Conservation (phyloP, 2,113 vertebrate genomes). For the Pungitius pungitius region DNA sequence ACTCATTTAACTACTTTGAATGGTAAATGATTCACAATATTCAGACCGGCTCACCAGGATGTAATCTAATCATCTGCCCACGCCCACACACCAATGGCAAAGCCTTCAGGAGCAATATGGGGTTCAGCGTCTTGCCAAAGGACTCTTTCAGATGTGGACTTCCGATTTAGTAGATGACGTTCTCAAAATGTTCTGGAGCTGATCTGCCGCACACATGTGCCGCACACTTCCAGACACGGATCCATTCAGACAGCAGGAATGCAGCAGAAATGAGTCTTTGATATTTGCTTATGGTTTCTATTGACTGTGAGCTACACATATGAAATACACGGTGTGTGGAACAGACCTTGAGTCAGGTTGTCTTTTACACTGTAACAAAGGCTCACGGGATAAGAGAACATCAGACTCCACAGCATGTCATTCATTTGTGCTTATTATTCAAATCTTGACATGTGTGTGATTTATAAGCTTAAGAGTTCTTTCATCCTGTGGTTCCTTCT, state of each 20-base stretch:
- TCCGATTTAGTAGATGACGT: neutral
- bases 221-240: conserved; percentile 40
- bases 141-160: neutral
- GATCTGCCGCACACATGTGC: conserved; percentile 63
- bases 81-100: neutral
- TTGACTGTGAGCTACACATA: conserved; percentile 47
- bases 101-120: neutral
- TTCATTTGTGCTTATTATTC: conserved; percentile 61
- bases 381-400: conserved; percentile 39
- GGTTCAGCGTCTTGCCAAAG: neutral
- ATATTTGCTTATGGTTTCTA: conserved; percentile 71
- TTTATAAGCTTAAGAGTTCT: conserved; percentile 15
- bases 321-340: conserved; percentile 30
- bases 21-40: neutral
- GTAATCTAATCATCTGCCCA: neutral
- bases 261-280: conserved; percentile 59
- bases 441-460: conserved; percentile 28
- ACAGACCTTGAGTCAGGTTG: conserved; percentile 33
- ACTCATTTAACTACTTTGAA: neutral
- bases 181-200: conserved; percentile 9
- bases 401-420: conserved; percentile 39
- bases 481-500: neutral
- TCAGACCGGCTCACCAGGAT: neutral
- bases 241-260: conserved; percentile 65
- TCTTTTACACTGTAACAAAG: conserved; percentile 44